Evolutionary conservation across 2,113 vertebrate species (phyloP).

Genomic region (Paralichthys olivaceus): DNA sequence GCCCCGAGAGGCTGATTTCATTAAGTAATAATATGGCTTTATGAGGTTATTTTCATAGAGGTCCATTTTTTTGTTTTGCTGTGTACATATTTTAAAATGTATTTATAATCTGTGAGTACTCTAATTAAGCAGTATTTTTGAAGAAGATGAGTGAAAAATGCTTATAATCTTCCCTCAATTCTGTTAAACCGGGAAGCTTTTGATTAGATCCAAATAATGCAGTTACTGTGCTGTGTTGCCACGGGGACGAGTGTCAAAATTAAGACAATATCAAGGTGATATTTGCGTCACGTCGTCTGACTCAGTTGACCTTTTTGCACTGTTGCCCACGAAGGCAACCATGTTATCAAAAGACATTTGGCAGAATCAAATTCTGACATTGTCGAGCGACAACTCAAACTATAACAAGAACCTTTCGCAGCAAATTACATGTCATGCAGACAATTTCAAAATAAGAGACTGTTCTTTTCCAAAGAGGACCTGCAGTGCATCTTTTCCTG

Average conservation of each 20-base stretch:
- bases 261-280: not conserved
- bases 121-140: slow-evolving; percentile 78
- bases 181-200: slow-evolving; percentile 35
- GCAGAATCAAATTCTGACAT: not conserved
- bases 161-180: slow-evolving; percentile 35
- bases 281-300: slow-evolving; percentile 14
- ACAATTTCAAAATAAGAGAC: slow-evolving; percentile 13
- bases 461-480: slow-evolving; percentile 40
- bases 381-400: not conserved
- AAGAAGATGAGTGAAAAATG: slow-evolving; percentile 47
- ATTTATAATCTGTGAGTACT: slow-evolving; percentile 82
- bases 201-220: slow-evolving; percentile 20
- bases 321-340: slow-evolving; percentile 39
- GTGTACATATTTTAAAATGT: slow-evolving; percentile 82
- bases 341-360: slow-evolving; percentile 3
- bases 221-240: slow-evolving; percentile 23
- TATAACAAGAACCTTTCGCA: slow-evolving; percentile 17
- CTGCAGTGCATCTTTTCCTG: slow-evolving; percentile 4
- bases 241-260: slow-evolving; percentile 14
- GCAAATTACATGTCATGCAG: slow-evolving; percentile 13
- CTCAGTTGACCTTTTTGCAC: slow-evolving; percentile 56
- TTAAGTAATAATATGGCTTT: slow-evolving; percentile 62
- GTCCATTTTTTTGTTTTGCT: slow-evolving; percentile 51
- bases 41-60: slow-evolving; percentile 70
- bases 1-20: slow-evolving; percentile 69